A percentile compares a stretch with the other conserved stretches of the same genome.
These are phyloP conservation scores for Patella vulgata DNA, from an alignment of 1,140 invertebrate species.

Conservation along the genomic window DNA sequence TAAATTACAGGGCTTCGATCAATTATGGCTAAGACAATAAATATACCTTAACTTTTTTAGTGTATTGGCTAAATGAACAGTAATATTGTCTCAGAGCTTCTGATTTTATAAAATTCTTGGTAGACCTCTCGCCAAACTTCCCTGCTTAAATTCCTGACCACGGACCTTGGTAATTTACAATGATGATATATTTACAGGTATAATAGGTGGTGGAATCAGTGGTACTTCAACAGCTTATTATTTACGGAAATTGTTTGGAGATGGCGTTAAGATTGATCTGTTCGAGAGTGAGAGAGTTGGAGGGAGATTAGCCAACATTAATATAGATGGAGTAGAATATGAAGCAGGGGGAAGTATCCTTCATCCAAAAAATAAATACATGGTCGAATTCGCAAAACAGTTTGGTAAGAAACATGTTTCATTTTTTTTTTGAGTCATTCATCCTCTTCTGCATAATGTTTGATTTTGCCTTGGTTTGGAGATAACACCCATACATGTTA, in stretches of 20 bases:
- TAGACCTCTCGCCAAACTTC: no score
- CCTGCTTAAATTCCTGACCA: no score
- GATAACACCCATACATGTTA: no score
- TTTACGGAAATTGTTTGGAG: constrained; percentile 70
- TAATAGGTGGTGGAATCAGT: constrained; percentile 76
- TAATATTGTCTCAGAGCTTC: no score
- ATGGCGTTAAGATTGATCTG: constrained; percentile 67
- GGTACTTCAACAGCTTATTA: constrained; percentile 74
- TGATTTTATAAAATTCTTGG: no score
- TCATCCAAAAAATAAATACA: constrained; percentile 73
- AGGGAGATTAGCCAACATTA: constrained; percentile 71
- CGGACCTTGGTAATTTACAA: no score
- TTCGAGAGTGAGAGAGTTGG: constrained; percentile 72
- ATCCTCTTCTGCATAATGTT: no score
- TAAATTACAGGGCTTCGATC: no score
- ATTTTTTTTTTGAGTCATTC: not conserved
- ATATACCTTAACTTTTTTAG: no score
- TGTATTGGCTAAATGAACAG: no score
- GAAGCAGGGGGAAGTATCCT: constrained; percentile 74
- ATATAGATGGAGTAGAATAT: constrained; percentile 68
- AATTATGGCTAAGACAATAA: no score
- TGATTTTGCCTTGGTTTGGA: no score
- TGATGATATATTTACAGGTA: constrained; percentile 65
- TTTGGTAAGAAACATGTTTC: constrained; percentile 65
- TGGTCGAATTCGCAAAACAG: constrained; percentile 71